Percentiles rank a stretch among this genome's conserved stretches.
These are phyloP conservation scores for Rhagoletis zephyria DNA, from an alignment of 1,140 invertebrate genomes.

Conservation along the genomic window DNA sequence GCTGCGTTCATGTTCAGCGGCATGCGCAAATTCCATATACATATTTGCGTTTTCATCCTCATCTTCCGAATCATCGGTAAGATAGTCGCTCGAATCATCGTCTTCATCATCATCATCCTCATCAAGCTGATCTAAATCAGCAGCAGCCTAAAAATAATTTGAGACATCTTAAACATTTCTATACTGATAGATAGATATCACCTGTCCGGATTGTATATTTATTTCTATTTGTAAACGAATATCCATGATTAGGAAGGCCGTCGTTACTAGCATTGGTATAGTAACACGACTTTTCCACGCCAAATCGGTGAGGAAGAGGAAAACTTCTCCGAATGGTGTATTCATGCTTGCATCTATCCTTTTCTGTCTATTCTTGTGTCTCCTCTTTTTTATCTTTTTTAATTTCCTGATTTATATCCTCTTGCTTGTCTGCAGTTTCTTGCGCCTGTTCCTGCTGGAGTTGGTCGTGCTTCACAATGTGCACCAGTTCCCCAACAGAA, in stretches of 20 bases:
- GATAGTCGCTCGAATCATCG: slow-evolving; percentile 57
- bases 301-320: slow-evolving; percentile 75
- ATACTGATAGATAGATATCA: slow-evolving; percentile 58
- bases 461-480: slow-evolving; percentile 75
- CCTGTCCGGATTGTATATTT: slow-evolving; percentile 73
- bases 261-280: slow-evolving; percentile 74
- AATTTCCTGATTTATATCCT: slow-evolving; percentile 1
- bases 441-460: slow-evolving; percentile 61
- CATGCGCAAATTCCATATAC: slow-evolving; percentile 37
- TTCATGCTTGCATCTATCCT: slow-evolving; percentile 61
- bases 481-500: slow-evolving; percentile 74
- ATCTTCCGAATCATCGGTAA: slow-evolving; percentile 51
- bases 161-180: neutral
- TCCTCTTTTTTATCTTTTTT: slow-evolving; percentile 29
- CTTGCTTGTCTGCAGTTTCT: slow-evolving; percentile 43
- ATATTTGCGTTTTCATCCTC: slow-evolving; percentile 56
- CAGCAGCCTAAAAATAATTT: slow-evolving; percentile 54
- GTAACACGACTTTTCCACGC: slow-evolving; percentile 75
- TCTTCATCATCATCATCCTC: slow-evolving; percentile 66
- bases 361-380: slow-evolving; percentile 51
- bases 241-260: slow-evolving; percentile 74
- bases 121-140: slow-evolving; percentile 53
- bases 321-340: slow-evolving; percentile 70
- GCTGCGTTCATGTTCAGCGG: neutral
- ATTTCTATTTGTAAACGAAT: slow-evolving; percentile 75